Conservation (phyloP, 2,113 vertebrate genomes). For the Propithecus coquereli region DNA sequence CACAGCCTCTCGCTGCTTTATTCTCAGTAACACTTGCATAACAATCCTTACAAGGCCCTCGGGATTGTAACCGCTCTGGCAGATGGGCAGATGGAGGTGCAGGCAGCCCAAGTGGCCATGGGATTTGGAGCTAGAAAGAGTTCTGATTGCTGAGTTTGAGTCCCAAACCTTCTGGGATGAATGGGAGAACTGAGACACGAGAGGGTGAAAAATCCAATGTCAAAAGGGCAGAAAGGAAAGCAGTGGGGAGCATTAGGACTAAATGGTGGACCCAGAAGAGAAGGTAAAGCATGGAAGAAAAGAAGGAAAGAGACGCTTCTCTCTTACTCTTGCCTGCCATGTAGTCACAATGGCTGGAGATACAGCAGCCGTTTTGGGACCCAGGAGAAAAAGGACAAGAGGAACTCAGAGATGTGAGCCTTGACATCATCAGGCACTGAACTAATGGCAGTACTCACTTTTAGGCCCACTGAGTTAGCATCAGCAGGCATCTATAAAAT, state of each 20-base stretch:
- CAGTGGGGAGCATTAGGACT: not conserved
- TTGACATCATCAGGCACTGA: not conserved
- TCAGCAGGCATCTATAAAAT: not conserved
- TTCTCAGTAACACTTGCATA: not conserved
- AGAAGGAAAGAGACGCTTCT: not conserved
- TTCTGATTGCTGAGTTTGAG: not conserved
- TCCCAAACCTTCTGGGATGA: not conserved
- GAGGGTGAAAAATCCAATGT: not conserved
- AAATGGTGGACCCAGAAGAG: not conserved
- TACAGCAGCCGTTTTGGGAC: not conserved
- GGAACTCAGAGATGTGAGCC: not conserved
- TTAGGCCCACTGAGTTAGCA: not conserved
- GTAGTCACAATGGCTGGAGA: not conserved
- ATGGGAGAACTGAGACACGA: not conserved
- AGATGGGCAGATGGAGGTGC: not conserved
- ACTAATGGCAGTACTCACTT: not conserved
- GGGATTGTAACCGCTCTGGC: not conserved
- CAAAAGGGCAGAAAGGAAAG: not conserved
- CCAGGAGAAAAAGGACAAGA: not conserved
- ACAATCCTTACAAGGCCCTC: not conserved
- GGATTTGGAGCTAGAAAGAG: not conserved
- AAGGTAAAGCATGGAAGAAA: not conserved
- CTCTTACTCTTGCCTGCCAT: not conserved
- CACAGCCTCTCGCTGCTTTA: not conserved
- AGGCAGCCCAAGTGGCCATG: accelerated